Base-by-base conservation (phyloP, 2,888 invertebrate species). In the Cantharis rufa region DNA sequence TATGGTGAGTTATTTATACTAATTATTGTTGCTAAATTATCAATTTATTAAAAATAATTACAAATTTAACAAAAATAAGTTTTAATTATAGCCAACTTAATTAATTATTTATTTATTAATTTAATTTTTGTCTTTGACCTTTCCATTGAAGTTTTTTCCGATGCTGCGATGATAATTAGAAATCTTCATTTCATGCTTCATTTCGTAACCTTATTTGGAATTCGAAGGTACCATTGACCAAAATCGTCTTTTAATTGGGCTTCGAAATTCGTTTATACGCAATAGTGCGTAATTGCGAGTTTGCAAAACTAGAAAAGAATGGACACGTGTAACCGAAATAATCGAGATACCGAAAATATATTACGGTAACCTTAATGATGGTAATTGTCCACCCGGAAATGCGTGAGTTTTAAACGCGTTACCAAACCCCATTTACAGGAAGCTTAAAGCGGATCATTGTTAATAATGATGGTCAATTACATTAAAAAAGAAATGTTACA, bases 1-100 rank as follows among this genome's bases (percentile, higher is more conserved):
- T 93, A 94, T 86, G 97, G 97, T 96, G 88, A 92, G 92, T 88
- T 61, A n/a, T 72, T 61, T 70, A 62, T 24, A 24, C 24, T 24
- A 24, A n/a, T 71, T 63, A 62, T 63, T 48, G n/a, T 7, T n/a
- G 48, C 7, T n/a, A 2, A 48, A 48, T 48, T 48, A 48, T 48
- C 48, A 48, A n/a, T n/a, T 48, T n/a, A 48, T 48, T n/a, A 16
- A 10, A 62, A 9, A 24, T 18, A 21, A 71, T 18, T 71, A 48
- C 48, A n/a, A 32, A 48, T 13, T 48, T 66, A 27, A n/a, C 21
- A n/a, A 24, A n/a, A 66, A n/a, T 16, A 66, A 66, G 21, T 66
- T 66, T n/a, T 68, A 11, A 68, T 18, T 21, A 15, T 21, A 27
- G 27, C 13, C 27, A 68, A 68, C n/a, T 21, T 13, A 48, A 48